Percentiles rank a stretch among this genome's conserved stretches.
Conservation (phyloP, 1,140 invertebrate species). For the Cepaea nemoralis region DNA sequence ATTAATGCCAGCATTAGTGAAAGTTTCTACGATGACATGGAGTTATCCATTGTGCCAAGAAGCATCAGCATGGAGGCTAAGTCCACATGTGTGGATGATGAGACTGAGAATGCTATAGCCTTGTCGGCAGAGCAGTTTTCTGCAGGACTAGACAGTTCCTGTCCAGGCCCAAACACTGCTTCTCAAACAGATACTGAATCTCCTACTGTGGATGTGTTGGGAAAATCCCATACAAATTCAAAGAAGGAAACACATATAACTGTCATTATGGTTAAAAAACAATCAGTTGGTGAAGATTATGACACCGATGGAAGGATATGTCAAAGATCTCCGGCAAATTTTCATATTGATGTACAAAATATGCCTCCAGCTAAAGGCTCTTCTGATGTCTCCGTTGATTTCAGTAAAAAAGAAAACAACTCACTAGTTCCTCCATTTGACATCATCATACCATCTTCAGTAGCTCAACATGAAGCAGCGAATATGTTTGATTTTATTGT, state of each 20-base stretch:
- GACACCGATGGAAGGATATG: too few relatives aligned
- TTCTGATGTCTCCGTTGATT: not conserved
- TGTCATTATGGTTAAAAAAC: not conserved
- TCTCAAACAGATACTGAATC: not conserved
- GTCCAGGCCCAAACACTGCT: not conserved
- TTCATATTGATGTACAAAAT: not conserved
- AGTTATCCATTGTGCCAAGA: not conserved
- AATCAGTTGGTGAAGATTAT: not conserved
- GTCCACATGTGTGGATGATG: constrained; percentile 5
- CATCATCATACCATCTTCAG: not conserved
- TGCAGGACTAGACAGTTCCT: not conserved
- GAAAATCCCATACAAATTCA: too few relatives aligned
- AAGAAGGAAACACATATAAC: not conserved
- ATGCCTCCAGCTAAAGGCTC: not conserved
- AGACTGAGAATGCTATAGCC: constrained; percentile 6
- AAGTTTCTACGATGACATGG: not conserved
- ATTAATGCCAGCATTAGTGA: not conserved
- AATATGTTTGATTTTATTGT: not conserved
- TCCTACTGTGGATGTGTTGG: not conserved
- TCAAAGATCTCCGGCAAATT: not conserved
- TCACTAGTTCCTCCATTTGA: not conserved
- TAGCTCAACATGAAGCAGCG: not conserved
- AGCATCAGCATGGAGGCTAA: constrained; percentile 16
- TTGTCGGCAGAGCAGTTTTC: not conserved
- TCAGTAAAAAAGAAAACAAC: not conserved